Evolutionary conservation across 2,797 vertebrate genomes (phyloP).

Genomic region (Hydrolagus colliei): DNA sequence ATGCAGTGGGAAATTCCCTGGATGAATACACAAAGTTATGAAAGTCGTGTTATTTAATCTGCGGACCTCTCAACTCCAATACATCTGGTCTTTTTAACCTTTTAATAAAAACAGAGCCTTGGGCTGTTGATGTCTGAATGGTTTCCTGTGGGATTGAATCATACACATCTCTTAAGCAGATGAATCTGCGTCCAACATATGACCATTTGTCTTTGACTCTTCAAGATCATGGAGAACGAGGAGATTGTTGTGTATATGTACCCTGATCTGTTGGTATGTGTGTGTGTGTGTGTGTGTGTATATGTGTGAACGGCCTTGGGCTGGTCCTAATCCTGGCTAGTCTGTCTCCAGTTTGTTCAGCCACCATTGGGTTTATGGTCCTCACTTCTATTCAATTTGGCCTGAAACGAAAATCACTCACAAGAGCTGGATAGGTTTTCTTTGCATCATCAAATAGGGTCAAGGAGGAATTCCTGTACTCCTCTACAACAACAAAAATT

Average conservation of each 20-base stretch:
- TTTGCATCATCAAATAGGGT: constrained; percentile 17
- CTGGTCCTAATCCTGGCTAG: background rate
- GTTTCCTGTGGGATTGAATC: background rate
- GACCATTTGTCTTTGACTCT: too few species aligned
- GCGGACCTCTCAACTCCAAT: background rate
- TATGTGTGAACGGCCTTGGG: background rate
- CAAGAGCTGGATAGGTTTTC: constrained; percentile 11
- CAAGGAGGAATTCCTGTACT: background rate
- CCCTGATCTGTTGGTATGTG: too few species aligned
- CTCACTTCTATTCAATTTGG: background rate
- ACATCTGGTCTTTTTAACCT: background rate
- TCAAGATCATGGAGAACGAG: too few species aligned
- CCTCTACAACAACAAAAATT: background rate
- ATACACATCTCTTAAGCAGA: background rate
- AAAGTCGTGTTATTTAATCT: too few species aligned
- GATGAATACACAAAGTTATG: too few species aligned
- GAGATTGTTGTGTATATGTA: too few species aligned
- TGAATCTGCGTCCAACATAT: too few species aligned
- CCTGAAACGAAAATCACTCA: constrained; percentile 11
- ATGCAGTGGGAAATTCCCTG: background rate
- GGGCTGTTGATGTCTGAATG: background rate
- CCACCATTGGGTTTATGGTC: background rate
- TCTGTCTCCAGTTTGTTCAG: background rate
- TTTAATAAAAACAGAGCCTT: background rate
- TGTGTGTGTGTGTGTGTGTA: too few species aligned